These are phyloP conservation scores for Cancer borealis DNA, from an alignment of 2,888 invertebrate genomes.

Conservation along the genomic window DNA sequence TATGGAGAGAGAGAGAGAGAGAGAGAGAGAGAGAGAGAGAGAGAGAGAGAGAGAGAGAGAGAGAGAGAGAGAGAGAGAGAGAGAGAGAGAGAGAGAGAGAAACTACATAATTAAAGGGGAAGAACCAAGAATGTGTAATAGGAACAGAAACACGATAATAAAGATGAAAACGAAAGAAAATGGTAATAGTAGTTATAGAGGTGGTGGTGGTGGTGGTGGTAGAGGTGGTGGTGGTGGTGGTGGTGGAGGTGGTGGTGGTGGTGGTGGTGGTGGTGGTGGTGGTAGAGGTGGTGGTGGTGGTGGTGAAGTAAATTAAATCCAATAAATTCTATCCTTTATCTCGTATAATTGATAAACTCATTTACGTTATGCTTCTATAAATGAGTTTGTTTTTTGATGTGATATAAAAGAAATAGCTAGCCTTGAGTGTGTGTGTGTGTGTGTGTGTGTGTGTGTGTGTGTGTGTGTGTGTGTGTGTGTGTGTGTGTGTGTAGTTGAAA, in stretches of 20 bases:
- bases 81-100: not conserved
- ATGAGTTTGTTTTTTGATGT: not conserved
- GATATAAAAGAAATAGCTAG: not conserved
- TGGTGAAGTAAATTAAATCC: not conserved
- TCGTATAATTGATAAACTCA: not conserved
- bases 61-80: not conserved
- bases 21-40: too few relatives aligned
- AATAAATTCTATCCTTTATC: not conserved
- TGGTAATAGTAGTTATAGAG: too few relatives aligned
- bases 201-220: not conserved
- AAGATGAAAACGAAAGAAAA: too few relatives aligned
- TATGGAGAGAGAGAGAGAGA: too few relatives aligned
- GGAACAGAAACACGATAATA: too few relatives aligned
- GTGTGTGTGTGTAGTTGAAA: not conserved
- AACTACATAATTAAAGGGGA: too few relatives aligned
- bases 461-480: conserved; percentile 44
- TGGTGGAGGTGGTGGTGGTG: not conserved
- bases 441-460: conserved; percentile 28
- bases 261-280: not conserved
- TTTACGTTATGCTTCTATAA: not conserved
- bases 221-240: too few relatives aligned
- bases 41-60: too few relatives aligned
- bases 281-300: not conserved
- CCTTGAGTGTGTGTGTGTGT: not conserved
- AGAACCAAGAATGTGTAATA: too few relatives aligned